Conservation (phyloP, 2,888 invertebrate genomes). For the Dynastes maya region DNA sequence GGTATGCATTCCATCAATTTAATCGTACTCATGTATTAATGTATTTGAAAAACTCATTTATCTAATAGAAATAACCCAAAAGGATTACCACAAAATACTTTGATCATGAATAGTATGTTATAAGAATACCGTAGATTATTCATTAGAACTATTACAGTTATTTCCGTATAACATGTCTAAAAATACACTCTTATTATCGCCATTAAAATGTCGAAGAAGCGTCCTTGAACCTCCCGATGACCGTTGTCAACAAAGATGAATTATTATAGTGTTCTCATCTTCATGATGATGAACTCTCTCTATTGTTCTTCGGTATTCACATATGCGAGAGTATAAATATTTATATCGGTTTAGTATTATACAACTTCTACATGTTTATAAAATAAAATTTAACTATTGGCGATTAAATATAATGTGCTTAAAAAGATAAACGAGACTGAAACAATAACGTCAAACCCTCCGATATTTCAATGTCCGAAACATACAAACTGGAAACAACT, state of each 20-base stretch:
- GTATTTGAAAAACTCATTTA: neutral
- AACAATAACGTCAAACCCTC: slow-evolving; percentile 4
- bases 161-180: slow-evolving; percentile 16
- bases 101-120: slow-evolving; percentile 12
- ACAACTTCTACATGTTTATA: neutral
- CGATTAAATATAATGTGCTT: slow-evolving; percentile 2
- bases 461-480: slow-evolving; percentile 11
- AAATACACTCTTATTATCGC: neutral
- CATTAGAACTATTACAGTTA: slow-evolving; percentile 26
- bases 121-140: neutral
- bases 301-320: neutral
- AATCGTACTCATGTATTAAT: no score
- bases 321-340: neutral
- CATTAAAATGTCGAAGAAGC: neutral
- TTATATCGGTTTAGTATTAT: slow-evolving; percentile 9
- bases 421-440: slow-evolving; percentile 1
- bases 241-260: slow-evolving; percentile 6
- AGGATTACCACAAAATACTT: neutral
- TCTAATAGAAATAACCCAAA: neutral
- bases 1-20: no score
- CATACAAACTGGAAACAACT: neutral
- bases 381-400: neutral
- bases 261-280: neutral
- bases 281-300: neutral
- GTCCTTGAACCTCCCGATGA: neutral